A percentile compares a stretch with the other conserved stretches of the same genome.
phyloP scores from a whole-genome alignment of 1,140 invertebrate species.

The Caenorhabditis briggsae region DNA sequence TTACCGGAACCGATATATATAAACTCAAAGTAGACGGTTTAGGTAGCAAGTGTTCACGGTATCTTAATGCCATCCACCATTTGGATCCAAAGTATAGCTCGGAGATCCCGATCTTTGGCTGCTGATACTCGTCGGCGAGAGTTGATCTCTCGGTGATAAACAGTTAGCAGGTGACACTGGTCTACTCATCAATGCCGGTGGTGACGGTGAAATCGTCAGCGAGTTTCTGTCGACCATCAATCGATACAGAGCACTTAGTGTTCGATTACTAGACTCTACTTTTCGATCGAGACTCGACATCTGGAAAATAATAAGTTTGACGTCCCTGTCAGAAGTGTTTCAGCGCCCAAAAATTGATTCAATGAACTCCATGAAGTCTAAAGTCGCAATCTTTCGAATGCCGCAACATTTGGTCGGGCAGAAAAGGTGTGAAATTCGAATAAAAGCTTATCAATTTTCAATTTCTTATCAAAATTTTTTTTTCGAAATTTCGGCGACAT shows the following conservation, averaged over 20 bases:
- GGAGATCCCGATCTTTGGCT: slow-evolving; percentile 28
- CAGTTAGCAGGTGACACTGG: slow-evolving; percentile 36
- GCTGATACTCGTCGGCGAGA: slow-evolving; percentile 36
- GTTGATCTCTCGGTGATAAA: slow-evolving; percentile 44
- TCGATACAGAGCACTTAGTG: slow-evolving; percentile 56
- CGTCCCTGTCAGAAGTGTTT: background rate
- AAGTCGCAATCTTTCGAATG: background rate
- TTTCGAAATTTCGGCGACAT: slow-evolving; percentile 67
- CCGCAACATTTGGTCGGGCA: background rate
- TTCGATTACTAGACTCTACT: slow-evolving; percentile 55
- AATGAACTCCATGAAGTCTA: background rate
- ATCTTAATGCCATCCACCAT: slow-evolving; percentile 14
- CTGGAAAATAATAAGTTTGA: slow-evolving; percentile 20
- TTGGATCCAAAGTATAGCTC: slow-evolving; percentile 20
- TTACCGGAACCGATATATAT: too few relatives aligned
- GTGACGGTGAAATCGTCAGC: slow-evolving; percentile 35
- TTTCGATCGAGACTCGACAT: slow-evolving; percentile 56
- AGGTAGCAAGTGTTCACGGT: background rate
- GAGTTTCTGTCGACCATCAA: slow-evolving; percentile 56
- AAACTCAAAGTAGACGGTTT: background rate
- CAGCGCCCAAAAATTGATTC: background rate
- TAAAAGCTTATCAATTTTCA: slow-evolving; percentile 3
- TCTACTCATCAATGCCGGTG: slow-evolving; percentile 32
- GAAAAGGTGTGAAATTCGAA: slow-evolving; percentile 34
- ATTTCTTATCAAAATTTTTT: slow-evolving; percentile 22